These are phyloP conservation scores for Chrysomela aeneicollis DNA, from an alignment of 2,888 invertebrate genomes.

Conservation along the genomic window DNA sequence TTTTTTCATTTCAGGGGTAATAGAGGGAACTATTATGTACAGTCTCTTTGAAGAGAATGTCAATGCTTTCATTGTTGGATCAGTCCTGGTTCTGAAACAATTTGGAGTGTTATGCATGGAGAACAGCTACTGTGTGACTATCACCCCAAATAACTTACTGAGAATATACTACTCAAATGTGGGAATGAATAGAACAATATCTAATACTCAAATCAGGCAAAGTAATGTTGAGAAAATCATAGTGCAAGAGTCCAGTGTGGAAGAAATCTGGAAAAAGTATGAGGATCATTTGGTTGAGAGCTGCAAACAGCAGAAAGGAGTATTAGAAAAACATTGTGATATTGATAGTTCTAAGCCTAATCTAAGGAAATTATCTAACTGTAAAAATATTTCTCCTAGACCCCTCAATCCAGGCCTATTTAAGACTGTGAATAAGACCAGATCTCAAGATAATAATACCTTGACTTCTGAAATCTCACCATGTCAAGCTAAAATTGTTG, in stretches of 20 bases:
- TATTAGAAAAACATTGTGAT: not conserved
- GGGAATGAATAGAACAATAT: not conserved
- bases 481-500: not conserved
- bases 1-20: conserved; percentile 48
- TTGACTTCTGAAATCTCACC: not conserved
- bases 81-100: conserved; percentile 52
- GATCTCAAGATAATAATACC: no score
- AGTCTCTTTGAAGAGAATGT: conserved; percentile 51
- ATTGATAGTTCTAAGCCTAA: not conserved
- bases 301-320: conserved; percentile 1
- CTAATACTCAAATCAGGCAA: conserved; percentile 3
- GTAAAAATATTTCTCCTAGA: not conserved
- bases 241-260: conserved; percentile 20
- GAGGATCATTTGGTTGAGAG: conserved; percentile 7
- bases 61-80: conserved; percentile 46
- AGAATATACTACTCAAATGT: conserved; percentile 46
- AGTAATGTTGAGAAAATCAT: conserved; percentile 29
- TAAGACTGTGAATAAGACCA: not conserved
- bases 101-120: conserved; percentile 50
- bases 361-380: not conserved
- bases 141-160: conserved; percentile 53
- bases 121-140: conserved; percentile 50
- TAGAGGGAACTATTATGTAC: conserved; percentile 51
- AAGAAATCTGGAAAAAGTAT: conserved; percentile 31
- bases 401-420: not conserved